phyloP scores from a whole-genome alignment of 2,797 vertebrate species.

The Sebastolobus altivelis region DNA sequence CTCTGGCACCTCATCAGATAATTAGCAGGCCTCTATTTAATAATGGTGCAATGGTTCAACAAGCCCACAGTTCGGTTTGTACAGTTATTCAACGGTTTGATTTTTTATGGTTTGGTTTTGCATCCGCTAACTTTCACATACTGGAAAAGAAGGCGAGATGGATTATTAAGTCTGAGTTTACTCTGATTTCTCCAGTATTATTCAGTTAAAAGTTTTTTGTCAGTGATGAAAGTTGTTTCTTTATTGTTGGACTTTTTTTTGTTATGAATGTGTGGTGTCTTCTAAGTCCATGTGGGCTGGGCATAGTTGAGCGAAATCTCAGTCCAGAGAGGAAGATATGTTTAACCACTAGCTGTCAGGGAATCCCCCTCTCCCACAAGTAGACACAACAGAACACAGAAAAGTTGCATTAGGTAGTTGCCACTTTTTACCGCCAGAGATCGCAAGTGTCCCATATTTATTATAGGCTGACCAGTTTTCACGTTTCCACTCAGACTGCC shows the following conservation, averaged over 20 bases:
- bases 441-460: conserved; percentile 8
- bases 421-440: conserved; percentile 55
- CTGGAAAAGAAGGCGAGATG: not conserved
- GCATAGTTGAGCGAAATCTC: not conserved
- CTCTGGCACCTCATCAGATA: too few relatives aligned
- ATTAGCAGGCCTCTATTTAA: too few relatives aligned
- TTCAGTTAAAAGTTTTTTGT: not conserved
- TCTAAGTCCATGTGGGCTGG: not conserved
- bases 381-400: not conserved
- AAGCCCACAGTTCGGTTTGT: too few relatives aligned
- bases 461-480: fast-evolving
- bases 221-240: not conserved
- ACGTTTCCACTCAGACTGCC: not conserved
- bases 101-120: too few relatives aligned
- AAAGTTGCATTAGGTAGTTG: not conserved
- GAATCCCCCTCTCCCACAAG: not conserved
- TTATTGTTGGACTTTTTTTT: not conserved
- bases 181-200: not conserved
- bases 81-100: too few relatives aligned
- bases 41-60: too few relatives aligned
- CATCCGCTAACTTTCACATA: too few relatives aligned
- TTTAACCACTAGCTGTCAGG: not conserved
- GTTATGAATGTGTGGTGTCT: not conserved
- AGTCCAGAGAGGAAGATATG: not conserved
- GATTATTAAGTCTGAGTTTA: not conserved